A percentile compares a stretch with the other conserved stretches of the same genome.
Evolutionary conservation across 2,888 invertebrate genomes (phyloP).

Genomic region (Priocnemis perturbator): DNA sequence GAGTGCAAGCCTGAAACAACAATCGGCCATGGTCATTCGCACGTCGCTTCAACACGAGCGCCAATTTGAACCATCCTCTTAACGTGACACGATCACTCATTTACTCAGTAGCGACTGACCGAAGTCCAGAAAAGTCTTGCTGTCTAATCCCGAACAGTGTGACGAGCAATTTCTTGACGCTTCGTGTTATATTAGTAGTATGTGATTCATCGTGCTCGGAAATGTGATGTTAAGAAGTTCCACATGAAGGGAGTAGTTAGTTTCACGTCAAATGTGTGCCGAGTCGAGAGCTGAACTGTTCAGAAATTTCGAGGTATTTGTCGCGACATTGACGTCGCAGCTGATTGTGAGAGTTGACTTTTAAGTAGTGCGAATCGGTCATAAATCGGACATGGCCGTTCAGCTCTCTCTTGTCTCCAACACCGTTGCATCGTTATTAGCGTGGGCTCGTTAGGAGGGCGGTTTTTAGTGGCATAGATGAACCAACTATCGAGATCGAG

Average conservation of each 20-base stretch:
- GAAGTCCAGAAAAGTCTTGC: too few relatives aligned
- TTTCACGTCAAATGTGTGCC: too few relatives aligned
- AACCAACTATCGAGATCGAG: slow-evolving; percentile 48
- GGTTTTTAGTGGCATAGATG: slow-evolving; percentile 60
- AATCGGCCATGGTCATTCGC: slow-evolving; percentile 23
- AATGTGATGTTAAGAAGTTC: neutral
- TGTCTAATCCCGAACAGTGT: too few relatives aligned
- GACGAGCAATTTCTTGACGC: too few relatives aligned
- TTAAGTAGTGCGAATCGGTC: too few relatives aligned
- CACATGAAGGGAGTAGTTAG: slow-evolving; percentile 4
- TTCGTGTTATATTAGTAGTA: too few relatives aligned
- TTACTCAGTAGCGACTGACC: too few relatives aligned
- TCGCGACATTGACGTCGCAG: too few relatives aligned
- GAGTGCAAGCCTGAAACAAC: slow-evolving; percentile 75
- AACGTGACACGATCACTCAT: slow-evolving; percentile 24
- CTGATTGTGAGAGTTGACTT: too few relatives aligned
- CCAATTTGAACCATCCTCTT: slow-evolving; percentile 63
- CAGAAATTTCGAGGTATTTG: too few relatives aligned
- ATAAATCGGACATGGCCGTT: neutral
- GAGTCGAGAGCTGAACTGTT: neutral
- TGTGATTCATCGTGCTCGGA: too few relatives aligned
- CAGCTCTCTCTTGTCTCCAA: neutral
- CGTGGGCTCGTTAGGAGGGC: slow-evolving; percentile 59
- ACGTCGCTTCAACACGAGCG: slow-evolving; percentile 21
- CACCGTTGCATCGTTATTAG: neutral